Base-by-base conservation (phyloP, 2,113 vertebrate species). In the Hippoglossus stenolepis region DNA sequence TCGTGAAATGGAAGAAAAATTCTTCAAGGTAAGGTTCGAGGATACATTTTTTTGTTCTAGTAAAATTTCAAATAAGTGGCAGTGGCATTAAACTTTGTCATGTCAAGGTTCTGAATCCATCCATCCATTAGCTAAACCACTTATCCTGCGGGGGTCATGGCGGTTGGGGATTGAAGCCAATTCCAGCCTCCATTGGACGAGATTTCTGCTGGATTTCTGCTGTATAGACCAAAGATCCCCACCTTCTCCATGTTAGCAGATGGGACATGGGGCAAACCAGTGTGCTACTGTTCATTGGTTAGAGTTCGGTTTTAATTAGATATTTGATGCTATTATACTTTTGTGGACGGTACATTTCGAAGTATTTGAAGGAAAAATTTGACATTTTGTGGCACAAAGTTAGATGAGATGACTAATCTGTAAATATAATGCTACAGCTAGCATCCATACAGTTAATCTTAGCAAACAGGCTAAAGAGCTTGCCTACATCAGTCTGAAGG, bases 1-100 rank as follows among this genome's bases (percentile, higher is more conserved):
- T 75, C 69, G 80, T 65, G 11, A 75, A 80, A 82, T 76, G 65
- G 57, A 73, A 68, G 65, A 74, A 65, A 35, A 59, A 21, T 63
- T 53, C 56, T 80, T 28, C 35, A 53, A 12, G 61, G 70, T 65
- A 13, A 59, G 68, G 65, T 74, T 40, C 23, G 1, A 58, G n/a
- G 24, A 58, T 43, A 72, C 38, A 53, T 83, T 35, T 70, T 31
- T 75, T 67, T 75, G 40, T 79, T 77, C 38, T 4, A n/a, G 15
- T 70, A 21, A 75, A 61, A 61, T 77, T 61, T 60, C 2, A 74
- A 23, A 68, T 31, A 31, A 80, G 43, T 58, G 21, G 21, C 24
- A 28, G 24, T 7, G 14, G 35, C 17, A 35, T 53, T 10, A 10
- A 10, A 70, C 23, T 56, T 68, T 38, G 8, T 26, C 17, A 21